phyloP scores from a whole-genome alignment of 2,888 invertebrate genomes.

The Malacosoma neustria region DNA sequence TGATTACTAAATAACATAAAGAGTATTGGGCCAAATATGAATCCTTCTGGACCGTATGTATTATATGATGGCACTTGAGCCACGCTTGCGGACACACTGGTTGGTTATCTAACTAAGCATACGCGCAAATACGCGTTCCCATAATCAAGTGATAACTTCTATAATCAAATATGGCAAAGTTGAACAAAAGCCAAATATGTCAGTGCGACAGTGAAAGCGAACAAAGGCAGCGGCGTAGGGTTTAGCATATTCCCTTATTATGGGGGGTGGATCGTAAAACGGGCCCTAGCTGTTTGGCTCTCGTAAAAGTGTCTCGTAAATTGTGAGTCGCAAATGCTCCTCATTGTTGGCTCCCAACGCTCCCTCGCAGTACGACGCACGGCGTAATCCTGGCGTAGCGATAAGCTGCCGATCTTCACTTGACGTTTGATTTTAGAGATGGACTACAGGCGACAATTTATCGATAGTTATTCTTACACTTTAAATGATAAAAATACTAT shows the following conservation, averaged over 20 bases:
- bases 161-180: too few relatives aligned
- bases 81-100: too few relatives aligned
- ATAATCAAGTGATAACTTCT: too few relatives aligned
- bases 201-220: not conserved
- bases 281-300: conserved; percentile 62
- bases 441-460: not conserved
- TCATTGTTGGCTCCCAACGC: conserved; percentile 49
- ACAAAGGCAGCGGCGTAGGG: conserved; percentile 1
- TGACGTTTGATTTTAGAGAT: conserved; percentile 6
- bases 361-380: conserved; percentile 15
- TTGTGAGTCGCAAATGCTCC: conserved; percentile 58
- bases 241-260: conserved; percentile 34
- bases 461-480: conserved; percentile 1
- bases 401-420: conserved; percentile 31
- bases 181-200: not conserved
- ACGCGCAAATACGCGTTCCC: not conserved
- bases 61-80: too few relatives aligned
- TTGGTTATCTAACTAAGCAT: too few relatives aligned
- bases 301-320: conserved; percentile 68
- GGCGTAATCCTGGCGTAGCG: conserved; percentile 32
- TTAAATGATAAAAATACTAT: too few relatives aligned
- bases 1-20: too few relatives aligned
- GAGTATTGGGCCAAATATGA: too few relatives aligned
- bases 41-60: too few relatives aligned
- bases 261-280: conserved; percentile 53